These are phyloP conservation scores for Setipinna tenuifilis DNA, from an alignment of 2,797 vertebrate genomes.

Conservation along the genomic window DNA sequence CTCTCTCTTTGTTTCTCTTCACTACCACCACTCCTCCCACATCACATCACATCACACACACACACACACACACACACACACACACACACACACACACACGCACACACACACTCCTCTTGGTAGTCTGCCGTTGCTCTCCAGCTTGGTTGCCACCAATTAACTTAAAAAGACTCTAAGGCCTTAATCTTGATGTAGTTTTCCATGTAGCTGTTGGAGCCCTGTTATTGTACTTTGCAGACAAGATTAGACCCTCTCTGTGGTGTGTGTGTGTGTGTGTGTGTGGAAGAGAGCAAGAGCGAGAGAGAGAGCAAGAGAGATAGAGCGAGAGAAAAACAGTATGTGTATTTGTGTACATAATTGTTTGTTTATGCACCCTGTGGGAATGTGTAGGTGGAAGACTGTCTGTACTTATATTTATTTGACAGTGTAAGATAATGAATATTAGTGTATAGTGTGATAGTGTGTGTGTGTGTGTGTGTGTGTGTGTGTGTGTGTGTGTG, in stretches of 20 bases:
- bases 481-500: neutral
- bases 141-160: conserved; percentile 47
- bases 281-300: too few relatives aligned
- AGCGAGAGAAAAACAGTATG: too few relatives aligned
- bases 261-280: neutral
- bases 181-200: conserved; percentile 47
- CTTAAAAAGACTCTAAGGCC: conserved; percentile 50
- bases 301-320: too few relatives aligned
- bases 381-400: too few relatives aligned
- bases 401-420: too few relatives aligned
- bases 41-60: neutral
- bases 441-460: too few relatives aligned
- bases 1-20: neutral
- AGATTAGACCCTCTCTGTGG: conserved; percentile 32
- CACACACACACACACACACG: neutral
- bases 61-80: neutral
- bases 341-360: too few relatives aligned
- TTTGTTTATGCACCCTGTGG: neutral
- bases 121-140: neutral
- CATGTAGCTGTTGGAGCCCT: conserved; percentile 27
- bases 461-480: conserved; percentile 8
- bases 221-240: conserved; percentile 37
- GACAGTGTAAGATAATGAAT: too few relatives aligned
- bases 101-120: neutral
- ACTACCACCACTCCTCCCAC: neutral